Conservation (phyloP, 2,113 vertebrate genomes). For the Syngnathus typhle region DNA sequence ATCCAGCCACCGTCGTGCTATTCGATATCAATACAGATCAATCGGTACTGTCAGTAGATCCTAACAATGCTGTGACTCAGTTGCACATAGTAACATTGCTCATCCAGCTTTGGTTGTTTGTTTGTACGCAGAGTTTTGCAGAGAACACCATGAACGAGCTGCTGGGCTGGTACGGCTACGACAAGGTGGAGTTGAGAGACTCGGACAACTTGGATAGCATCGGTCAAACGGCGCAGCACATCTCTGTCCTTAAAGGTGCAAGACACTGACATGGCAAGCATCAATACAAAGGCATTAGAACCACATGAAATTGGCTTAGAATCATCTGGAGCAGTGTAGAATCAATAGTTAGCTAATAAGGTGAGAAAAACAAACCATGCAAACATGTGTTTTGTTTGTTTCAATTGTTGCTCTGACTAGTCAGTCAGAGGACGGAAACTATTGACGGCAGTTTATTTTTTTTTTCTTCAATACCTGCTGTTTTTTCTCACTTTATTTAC, state of each 20-base stretch:
- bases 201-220: conserved; percentile 91
- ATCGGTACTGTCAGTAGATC: conserved; percentile 50
- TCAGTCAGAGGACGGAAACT: neutral
- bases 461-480: too few species aligned
- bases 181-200: conserved; percentile 98
- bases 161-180: conserved; percentile 98
- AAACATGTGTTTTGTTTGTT: neutral
- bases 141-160: conserved; percentile 99
- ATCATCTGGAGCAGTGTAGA: too few species aligned
- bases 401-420: neutral
- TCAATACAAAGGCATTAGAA: neutral
- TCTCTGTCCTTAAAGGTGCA: conserved; percentile 98
- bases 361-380: neutral
- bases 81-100: neutral
- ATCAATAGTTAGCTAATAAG: neutral
- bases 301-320: too few species aligned
- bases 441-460: too few species aligned
- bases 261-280: neutral
- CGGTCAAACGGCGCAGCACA: conserved; percentile 90
- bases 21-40: conserved; percentile 50
- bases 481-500: neutral
- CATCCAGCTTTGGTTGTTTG: conserved; percentile 43
- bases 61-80: conserved; percentile 35
- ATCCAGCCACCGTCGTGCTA: conserved; percentile 34
- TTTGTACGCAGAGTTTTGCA: conserved; percentile 91